Conservation (phyloP, 2,113 vertebrate genomes). For the Xiphophorus couchianus region DNA sequence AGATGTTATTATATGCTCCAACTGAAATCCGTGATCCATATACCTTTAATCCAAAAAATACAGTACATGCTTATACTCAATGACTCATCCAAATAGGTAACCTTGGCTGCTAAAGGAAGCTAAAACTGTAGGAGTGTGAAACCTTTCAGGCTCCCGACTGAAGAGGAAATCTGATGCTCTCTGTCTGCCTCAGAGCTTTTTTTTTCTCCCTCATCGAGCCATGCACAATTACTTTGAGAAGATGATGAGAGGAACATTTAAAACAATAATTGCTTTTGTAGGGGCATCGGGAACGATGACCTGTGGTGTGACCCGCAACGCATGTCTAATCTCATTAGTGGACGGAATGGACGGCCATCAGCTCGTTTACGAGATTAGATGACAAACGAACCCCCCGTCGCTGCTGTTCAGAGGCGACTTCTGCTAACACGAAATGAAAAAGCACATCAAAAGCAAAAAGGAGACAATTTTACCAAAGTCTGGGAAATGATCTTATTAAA, state of each 20-base stretch:
- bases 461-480: slow-evolving; percentile 1
- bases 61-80: slow-evolving; percentile 2
- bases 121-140: slow-evolving; percentile 48
- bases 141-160: slow-evolving; percentile 34
- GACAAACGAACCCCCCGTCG: slow-evolving; percentile 70
- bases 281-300: slow-evolving; percentile 74
- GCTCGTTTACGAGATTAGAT: slow-evolving; percentile 83
- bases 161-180: slow-evolving; percentile 28
- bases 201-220: slow-evolving; percentile 40
- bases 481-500: neutral
- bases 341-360: slow-evolving; percentile 73
- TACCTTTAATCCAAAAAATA: neutral
- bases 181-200: slow-evolving; percentile 29
- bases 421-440: slow-evolving; percentile 63
- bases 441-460: slow-evolving; percentile 2
- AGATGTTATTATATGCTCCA: neutral
- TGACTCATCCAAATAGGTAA: slow-evolving; percentile 18
- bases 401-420: slow-evolving; percentile 65
- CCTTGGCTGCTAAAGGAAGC: slow-evolving; percentile 13
- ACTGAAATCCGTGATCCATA: neutral
- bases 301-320: slow-evolving; percentile 77
- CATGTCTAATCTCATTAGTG: slow-evolving; percentile 85
- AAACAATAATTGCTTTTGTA: slow-evolving; percentile 79
- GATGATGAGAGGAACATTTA: slow-evolving; percentile 63
- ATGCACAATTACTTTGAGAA: slow-evolving; percentile 46